phyloP scores from a whole-genome alignment of 2,797 vertebrate species.

The Melanotaenia trifasciata region DNA sequence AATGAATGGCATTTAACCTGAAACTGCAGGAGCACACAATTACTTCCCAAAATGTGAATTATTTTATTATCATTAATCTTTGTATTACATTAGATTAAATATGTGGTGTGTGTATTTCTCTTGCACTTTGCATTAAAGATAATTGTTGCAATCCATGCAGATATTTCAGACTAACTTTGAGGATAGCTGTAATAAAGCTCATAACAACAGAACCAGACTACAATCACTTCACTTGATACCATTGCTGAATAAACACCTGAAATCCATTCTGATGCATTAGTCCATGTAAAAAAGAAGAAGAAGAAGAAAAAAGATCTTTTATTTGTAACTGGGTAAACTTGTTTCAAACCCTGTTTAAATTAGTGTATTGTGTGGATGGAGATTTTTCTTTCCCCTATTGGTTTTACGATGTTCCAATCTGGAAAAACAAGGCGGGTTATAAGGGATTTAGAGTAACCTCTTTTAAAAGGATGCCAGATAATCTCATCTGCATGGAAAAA shows the following conservation, averaged over 20 bases:
- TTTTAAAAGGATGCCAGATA: conserved; percentile 49
- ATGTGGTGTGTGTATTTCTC: neutral
- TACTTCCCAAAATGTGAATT: neutral
- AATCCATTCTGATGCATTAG: neutral
- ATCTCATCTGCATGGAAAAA: conserved; percentile 47
- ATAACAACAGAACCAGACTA: too few relatives aligned
- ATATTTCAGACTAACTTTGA: neutral
- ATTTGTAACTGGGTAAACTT: neutral
- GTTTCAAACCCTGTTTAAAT: neutral
- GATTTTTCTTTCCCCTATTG: neutral
- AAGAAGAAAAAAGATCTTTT: neutral
- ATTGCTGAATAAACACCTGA: neutral
- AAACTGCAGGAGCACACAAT: neutral
- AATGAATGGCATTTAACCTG: neutral
- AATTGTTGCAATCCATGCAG: neutral
- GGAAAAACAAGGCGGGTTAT: conserved; percentile 10
- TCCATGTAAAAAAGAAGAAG: too few relatives aligned
- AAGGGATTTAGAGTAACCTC: conserved; percentile 55
- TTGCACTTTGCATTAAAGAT: neutral
- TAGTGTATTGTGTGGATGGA: neutral
- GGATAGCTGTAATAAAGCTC: neutral
- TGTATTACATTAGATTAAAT: neutral
- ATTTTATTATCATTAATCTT: neutral
- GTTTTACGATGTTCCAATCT: neutral
- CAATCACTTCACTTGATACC: neutral